These are phyloP conservation scores for Habrosyne pyritoides DNA, from an alignment of 2,888 invertebrate species.

Conservation along the genomic window DNA sequence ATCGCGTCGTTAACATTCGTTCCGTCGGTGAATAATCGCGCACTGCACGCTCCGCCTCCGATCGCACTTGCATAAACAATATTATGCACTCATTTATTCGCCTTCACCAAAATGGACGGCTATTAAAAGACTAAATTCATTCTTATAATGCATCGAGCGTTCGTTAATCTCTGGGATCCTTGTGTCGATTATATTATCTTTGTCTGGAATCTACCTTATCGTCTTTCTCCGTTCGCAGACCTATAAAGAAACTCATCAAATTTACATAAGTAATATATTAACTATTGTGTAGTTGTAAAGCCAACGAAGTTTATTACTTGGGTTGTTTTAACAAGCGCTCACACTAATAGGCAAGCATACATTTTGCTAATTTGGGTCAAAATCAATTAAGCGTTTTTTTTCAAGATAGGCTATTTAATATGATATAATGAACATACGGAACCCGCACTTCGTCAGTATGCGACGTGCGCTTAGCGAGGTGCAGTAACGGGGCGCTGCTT, in stretches of 20 bases:
- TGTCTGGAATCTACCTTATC: neutral
- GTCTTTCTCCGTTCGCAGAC: neutral
- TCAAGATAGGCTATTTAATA: too few species aligned
- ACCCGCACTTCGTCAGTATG: too few species aligned
- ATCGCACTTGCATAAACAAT: neutral
- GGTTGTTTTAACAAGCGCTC: too few species aligned
- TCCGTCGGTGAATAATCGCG: neutral
- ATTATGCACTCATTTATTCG: constrained; percentile 4
- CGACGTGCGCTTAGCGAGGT: too few species aligned
- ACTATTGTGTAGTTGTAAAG: neutral
- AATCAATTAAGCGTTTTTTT: too few species aligned
- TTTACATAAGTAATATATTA: neutral
- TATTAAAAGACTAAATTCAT: neutral
- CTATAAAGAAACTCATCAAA: neutral
- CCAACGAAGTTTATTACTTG: too few species aligned
- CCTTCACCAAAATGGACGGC: constrained; percentile 3
- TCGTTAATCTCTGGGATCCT: neutral
- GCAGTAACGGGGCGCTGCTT: too few species aligned
- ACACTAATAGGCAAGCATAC: too few species aligned
- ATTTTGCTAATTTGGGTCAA: too few species aligned
- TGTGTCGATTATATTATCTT: neutral
- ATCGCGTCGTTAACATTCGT: constrained; percentile 25
- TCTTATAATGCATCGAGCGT: neutral
- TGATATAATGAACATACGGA: too few species aligned
- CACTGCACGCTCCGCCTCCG: constrained; percentile 1